These are phyloP conservation scores for Brachionichthys hirsutus DNA, from an alignment of 2,113 vertebrate genomes.

Conservation along the genomic window DNA sequence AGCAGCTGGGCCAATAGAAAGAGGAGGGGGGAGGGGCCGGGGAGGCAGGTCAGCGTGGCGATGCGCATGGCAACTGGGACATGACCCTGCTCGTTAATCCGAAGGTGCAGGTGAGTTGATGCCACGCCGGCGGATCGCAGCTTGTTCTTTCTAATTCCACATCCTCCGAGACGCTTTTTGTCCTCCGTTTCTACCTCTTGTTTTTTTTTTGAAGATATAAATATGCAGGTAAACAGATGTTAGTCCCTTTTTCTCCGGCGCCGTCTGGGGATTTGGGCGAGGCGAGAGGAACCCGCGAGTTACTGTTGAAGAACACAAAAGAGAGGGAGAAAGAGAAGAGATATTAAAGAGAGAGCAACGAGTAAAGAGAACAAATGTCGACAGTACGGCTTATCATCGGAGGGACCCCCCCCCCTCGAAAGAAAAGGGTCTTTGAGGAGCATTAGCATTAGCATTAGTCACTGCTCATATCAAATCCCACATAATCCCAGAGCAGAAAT, in stretches of 20 bases:
- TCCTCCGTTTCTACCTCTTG: slow-evolving; percentile 43
- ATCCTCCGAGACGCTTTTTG: slow-evolving; percentile 51
- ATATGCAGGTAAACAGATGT: slow-evolving; percentile 66
- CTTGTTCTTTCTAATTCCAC: slow-evolving; percentile 59
- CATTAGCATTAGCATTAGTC: slow-evolving; percentile 49
- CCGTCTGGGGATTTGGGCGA: slow-evolving; percentile 58
- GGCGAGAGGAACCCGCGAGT: slow-evolving; percentile 66
- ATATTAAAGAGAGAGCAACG: slow-evolving; percentile 58
- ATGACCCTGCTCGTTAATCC: slow-evolving; percentile 80
- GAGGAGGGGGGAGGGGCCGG: slow-evolving; percentile 80
- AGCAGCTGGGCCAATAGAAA: slow-evolving; percentile 72
- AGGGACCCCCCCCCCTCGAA: slow-evolving; percentile 54
- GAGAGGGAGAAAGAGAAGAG: slow-evolving; percentile 45
- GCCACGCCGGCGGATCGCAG: slow-evolving; percentile 54
- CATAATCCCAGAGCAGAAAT: slow-evolving; percentile 63
- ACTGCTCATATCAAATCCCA: slow-evolving; percentile 59
- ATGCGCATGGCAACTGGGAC: slow-evolving; percentile 84
- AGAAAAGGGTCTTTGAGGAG: slow-evolving; percentile 45
- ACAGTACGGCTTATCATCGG: slow-evolving; percentile 45
- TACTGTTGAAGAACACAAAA: slow-evolving; percentile 68
- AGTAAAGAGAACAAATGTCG: slow-evolving; percentile 51
- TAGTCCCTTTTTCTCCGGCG: slow-evolving; percentile 52
- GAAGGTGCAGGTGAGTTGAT: slow-evolving; percentile 66
- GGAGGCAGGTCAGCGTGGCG: slow-evolving; percentile 82
- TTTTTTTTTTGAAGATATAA: slow-evolving; percentile 54